Conservation (phyloP, 2,888 invertebrate species). For the Monopis laevigella region DNA sequence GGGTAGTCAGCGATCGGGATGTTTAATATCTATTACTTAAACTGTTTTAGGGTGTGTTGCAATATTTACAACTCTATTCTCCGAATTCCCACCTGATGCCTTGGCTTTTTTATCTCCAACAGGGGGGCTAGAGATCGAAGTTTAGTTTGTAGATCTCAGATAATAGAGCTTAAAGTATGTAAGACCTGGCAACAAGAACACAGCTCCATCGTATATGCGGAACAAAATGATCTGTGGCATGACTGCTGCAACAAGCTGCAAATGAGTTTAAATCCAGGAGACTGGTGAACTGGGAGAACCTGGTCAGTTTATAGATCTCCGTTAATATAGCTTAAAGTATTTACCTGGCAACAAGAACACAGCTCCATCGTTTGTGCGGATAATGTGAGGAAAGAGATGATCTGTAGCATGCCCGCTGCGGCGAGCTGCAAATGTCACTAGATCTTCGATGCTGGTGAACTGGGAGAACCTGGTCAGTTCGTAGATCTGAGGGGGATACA, state of each 20-base stretch:
- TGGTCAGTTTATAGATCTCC: too few species aligned
- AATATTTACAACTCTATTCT: too few species aligned
- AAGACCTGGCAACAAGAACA: slow-evolving; percentile 70
- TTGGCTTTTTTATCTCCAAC: not conserved
- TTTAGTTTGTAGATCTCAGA: too few species aligned
- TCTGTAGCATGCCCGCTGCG: slow-evolving; percentile 64
- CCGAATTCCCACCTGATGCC: not conserved
- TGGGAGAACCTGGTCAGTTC: slow-evolving; percentile 73
- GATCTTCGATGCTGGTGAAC: slow-evolving; percentile 61
- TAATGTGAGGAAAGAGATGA: slow-evolving; percentile 59
- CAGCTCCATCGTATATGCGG: slow-evolving; percentile 65
- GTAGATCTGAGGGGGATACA: slow-evolving; percentile 82
- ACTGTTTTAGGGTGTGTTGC: too few species aligned
- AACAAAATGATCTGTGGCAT: slow-evolving; percentile 60
- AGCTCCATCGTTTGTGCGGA: slow-evolving; percentile 67
- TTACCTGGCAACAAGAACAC: slow-evolving; percentile 70
- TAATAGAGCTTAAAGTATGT: too few species aligned
- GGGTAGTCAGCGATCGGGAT: too few species aligned
- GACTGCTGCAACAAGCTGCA: slow-evolving; percentile 61
- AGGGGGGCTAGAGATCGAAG: not conserved
- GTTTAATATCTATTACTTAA: too few species aligned
- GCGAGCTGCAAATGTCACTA: slow-evolving; percentile 67
- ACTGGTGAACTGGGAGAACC: not conserved
- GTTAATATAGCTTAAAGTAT: too few species aligned
- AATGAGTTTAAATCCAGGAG: slow-evolving; percentile 68